Percentiles rank a stretch among this genome's conserved stretches.
Evolutionary conservation across 2,888 invertebrate species (phyloP).

Genomic region (Diadromus collaris): DNA sequence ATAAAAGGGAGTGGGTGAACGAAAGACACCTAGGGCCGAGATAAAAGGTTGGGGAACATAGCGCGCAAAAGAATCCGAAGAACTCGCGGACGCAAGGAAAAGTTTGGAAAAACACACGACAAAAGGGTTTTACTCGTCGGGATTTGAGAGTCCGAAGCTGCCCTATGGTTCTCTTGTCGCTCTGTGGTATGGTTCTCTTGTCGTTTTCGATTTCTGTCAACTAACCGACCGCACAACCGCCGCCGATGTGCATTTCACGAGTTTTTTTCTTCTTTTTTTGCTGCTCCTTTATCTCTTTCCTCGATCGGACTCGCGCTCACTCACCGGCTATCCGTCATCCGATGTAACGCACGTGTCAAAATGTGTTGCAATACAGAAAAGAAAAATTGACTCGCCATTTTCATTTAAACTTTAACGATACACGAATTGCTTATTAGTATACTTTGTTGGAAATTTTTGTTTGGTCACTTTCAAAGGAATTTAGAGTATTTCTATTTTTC

Average conservation of each 20-base stretch:
- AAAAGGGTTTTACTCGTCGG: constrained; percentile 16
- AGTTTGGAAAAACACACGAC: constrained; percentile 42
- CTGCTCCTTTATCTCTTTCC: constrained; percentile 58
- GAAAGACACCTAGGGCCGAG: constrained; percentile 48
- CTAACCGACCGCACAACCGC: constrained; percentile 36
- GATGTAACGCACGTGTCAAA: constrained; percentile 46
- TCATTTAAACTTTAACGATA: not conserved
- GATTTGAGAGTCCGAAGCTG: constrained; percentile 6
- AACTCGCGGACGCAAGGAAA: constrained; percentile 50
- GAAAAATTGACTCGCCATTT: not conserved
- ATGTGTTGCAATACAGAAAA: not conserved
- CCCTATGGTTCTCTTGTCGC: constrained; percentile 44
- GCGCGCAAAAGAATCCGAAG: constrained; percentile 56
- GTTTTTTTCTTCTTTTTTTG: constrained; percentile 11
- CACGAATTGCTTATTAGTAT: too few species aligned
- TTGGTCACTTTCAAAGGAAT: not conserved
- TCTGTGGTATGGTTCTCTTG: constrained; percentile 43
- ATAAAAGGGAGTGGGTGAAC: constrained; percentile 45
- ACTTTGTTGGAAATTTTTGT: not conserved
- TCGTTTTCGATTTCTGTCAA: constrained; percentile 52
- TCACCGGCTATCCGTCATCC: constrained; percentile 31
- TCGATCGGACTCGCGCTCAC: constrained; percentile 50
- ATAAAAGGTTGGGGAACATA: constrained; percentile 43
- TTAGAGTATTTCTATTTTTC: too few species aligned
- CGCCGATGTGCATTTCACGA: constrained; percentile 28